Base-by-base conservation (phyloP, 1,140 invertebrate species). In the Apis florea region DNA sequence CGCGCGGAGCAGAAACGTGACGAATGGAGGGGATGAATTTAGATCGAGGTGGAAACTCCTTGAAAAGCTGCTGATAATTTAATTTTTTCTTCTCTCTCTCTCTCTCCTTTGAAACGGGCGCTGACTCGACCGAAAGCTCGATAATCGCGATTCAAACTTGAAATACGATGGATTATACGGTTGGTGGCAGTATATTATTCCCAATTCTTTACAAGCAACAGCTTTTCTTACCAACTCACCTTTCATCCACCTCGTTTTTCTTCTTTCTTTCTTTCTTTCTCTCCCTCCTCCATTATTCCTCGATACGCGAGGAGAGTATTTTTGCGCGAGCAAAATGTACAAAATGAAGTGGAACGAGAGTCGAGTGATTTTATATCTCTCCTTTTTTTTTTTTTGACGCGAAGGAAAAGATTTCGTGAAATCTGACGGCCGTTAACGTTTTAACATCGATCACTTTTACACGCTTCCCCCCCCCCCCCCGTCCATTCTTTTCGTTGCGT, bases 41-140 rank as follows among this genome's bases (percentile, higher is more conserved):
- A 21, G 54, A 81, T 75, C 54, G 54, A 19, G 19, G 1, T 17
- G 24, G 58, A 24, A 58, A 56, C 56, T 58, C 9, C 53, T 67
- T 54, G 24, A 67, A 73, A 81, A 81, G 26, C 63, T 75, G 79
- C 79, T 81, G 79, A 75, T 75, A 67, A 81, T 81, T 75, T 81
- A 53, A 51, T 59, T 61, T 54, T 17, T 54, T 17, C 1, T 53
- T 2, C 13, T 51, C 13, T 51, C 13, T 51, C 9, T 15, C 15
- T 5, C 0, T 17, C 2, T 15, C 15, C 5, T 54, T 47, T 67
- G 15, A 21, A 1, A 1, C 40, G 21, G 24, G 5, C 12, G 79
- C 78, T 79, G 78, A 79, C 58, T 79, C 69, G 77, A 40, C 56
- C 40, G 11, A 31, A 31, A 4, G 13, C 64, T 47, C 74, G 75